Percentiles rank a stretch among this genome's conserved stretches.
Conservation (phyloP, 2,797 vertebrate species). For the Xiphophorus birchmanni region DNA sequence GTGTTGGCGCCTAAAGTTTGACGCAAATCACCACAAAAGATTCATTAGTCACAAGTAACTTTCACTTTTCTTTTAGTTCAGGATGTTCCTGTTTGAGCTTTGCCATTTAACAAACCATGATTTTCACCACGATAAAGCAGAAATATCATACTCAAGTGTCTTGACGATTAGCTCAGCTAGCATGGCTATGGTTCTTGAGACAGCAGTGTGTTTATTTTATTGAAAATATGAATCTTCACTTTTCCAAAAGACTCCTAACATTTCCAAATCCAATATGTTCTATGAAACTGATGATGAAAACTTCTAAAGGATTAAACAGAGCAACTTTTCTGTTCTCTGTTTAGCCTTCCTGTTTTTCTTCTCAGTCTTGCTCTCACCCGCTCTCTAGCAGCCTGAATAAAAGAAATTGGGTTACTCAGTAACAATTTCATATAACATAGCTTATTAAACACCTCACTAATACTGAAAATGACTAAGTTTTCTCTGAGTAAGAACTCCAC, state of each 20-base stretch:
- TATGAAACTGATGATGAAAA: not conserved
- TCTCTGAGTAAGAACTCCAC: not conserved
- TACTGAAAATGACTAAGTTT: not conserved
- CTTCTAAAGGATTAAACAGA: not conserved
- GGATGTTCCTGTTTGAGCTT: constrained; percentile 20
- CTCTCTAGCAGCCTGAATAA: not conserved
- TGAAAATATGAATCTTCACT: not conserved
- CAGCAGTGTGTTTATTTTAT: not conserved
- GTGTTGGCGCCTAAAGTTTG: constrained; percentile 40
- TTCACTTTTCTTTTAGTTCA: constrained; percentile 38
- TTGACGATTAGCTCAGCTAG: not conserved
- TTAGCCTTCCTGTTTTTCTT: not conserved
- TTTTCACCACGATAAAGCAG: not conserved
- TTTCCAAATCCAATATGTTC: not conserved
- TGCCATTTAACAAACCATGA: constrained; percentile 12
- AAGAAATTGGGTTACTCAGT: not conserved
- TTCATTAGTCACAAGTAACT: constrained; percentile 21
- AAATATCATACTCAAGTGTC: not conserved
- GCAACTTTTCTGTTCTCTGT: not conserved
- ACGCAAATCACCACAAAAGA: constrained; percentile 39
- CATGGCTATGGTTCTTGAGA: not conserved
- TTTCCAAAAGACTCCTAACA: not conserved
- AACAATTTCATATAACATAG: not conserved
- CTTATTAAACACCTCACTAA: not conserved
- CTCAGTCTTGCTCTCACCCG: not conserved